phyloP scores from a whole-genome alignment of 2,888 invertebrate species.

The Hypomecis atomaria region DNA sequence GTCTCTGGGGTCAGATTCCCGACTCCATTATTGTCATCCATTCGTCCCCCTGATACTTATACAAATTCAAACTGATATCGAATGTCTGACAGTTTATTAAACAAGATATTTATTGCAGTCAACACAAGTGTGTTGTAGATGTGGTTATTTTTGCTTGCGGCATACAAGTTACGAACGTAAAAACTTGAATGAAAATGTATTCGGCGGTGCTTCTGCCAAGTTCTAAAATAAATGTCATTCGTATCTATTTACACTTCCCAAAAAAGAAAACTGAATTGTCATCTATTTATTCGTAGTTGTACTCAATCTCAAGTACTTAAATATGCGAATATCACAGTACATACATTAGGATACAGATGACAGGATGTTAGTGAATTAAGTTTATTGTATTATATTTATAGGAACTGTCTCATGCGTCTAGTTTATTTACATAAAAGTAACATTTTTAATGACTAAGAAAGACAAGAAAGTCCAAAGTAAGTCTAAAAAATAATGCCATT shows the following conservation, averaged over 20 bases:
- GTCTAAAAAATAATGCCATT: not conserved
- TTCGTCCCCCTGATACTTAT: conserved; percentile 43
- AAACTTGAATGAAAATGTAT: not conserved
- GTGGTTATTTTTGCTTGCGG: conserved; percentile 1
- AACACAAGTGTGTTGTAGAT: conserved; percentile 4
- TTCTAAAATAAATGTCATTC: not conserved
- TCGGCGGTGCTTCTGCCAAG: not conserved
- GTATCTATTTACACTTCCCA: too few species aligned
- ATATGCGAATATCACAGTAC: too few species aligned
- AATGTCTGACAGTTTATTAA: conserved; percentile 37
- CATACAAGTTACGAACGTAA: not conserved
- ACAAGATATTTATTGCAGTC: conserved; percentile 34
- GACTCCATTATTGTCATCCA: conserved; percentile 50
- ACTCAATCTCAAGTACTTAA: too few species aligned
- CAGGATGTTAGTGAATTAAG: too few species aligned
- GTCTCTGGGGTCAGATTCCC: conserved; percentile 50
- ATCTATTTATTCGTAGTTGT: too few species aligned
- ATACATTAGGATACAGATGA: too few species aligned
- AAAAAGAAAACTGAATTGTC: too few species aligned
- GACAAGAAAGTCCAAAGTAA: too few species aligned
- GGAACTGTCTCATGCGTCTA: too few species aligned
- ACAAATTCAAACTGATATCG: conserved; percentile 48
- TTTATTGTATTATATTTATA: too few species aligned
- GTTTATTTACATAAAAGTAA: too few species aligned
- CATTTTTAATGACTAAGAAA: too few species aligned